Evolutionary conservation across 2,888 invertebrate genomes (phyloP).

Genomic region (Nesidiocoris tenuis): DNA sequence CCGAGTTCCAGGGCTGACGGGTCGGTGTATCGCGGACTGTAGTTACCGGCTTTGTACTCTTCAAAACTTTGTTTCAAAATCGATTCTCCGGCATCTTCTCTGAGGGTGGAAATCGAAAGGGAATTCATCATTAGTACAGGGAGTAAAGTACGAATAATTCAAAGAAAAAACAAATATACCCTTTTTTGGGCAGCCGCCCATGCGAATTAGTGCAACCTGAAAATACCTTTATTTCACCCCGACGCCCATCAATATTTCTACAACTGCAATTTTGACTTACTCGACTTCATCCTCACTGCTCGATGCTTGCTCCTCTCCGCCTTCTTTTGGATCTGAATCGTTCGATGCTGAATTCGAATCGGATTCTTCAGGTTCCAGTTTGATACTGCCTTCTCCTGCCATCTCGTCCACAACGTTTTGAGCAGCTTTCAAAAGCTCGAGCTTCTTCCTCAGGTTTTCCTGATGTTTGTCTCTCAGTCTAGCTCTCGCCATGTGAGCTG

Average conservation of each 20-base stretch:
- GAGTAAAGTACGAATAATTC: slow-evolving; percentile 13
- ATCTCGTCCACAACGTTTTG: slow-evolving; percentile 62
- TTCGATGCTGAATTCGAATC: slow-evolving; percentile 52
- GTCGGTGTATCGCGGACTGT: slow-evolving; percentile 74
- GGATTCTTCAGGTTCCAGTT: slow-evolving; percentile 52
- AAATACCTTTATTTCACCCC: too few species aligned
- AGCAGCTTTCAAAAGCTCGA: slow-evolving; percentile 85
- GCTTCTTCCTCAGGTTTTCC: slow-evolving; percentile 80
- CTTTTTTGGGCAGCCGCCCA: slow-evolving; percentile 47
- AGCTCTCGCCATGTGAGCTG: slow-evolving; percentile 90
- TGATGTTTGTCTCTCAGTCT: slow-evolving; percentile 90
- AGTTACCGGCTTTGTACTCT: slow-evolving; percentile 77
- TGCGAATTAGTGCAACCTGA: too few species aligned
- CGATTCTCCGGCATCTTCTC: slow-evolving; percentile 58
- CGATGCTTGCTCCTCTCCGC: slow-evolving; percentile 52
- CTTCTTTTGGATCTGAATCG: slow-evolving; percentile 53
- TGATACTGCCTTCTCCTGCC: slow-evolving; percentile 52
- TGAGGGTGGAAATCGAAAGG: slow-evolving; percentile 46
- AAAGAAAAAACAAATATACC: slow-evolving; percentile 18
- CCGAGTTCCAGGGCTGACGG: slow-evolving; percentile 69
- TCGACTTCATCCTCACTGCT: slow-evolving; percentile 50
- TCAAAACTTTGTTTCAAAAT: slow-evolving; percentile 62
- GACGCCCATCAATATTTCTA: too few species aligned
- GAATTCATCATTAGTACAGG: neutral
- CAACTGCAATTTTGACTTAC: too few species aligned